Evolutionary conservation across 2,797 vertebrate species (phyloP).

Genomic region (Catostomus latipinnis): DNA sequence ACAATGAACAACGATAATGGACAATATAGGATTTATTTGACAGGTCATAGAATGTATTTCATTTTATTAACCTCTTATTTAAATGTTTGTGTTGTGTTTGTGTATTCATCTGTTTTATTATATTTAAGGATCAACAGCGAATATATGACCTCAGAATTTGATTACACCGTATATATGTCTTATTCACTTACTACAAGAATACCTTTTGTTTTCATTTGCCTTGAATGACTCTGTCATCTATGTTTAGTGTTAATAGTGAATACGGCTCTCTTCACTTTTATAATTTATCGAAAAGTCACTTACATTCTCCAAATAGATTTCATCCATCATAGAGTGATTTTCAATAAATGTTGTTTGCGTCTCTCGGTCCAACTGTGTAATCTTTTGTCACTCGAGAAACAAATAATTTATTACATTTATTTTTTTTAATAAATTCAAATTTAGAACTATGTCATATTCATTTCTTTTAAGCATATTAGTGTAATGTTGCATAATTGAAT

Average conservation of each 20-base stretch:
- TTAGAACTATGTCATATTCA: not conserved
- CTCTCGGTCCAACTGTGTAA: not conserved
- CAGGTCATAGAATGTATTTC: not conserved
- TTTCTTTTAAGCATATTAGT: not conserved
- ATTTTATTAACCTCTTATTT: not conserved
- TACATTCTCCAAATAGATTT: not conserved
- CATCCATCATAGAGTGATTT: constrained; percentile 16
- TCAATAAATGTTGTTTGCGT: constrained; percentile 9
- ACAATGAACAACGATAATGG: not conserved
- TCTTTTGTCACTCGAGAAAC: not conserved
- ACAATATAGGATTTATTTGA: not conserved
- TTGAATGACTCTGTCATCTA: not conserved
- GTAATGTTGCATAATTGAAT: no score
- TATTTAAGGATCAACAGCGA: not conserved
- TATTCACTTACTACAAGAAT: not conserved
- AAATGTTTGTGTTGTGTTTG: not conserved
- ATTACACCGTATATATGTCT: not conserved
- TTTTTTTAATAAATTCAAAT: not conserved
- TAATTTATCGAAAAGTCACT: not conserved
- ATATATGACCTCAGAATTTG: not conserved
- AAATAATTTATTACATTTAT: not conserved
- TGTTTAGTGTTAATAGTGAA: constrained; percentile 6
- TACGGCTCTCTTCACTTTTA: not conserved
- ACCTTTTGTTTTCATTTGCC: not conserved
- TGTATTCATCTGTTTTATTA: not conserved